Percentiles rank a stretch among this genome's conserved stretches.
Conservation (phyloP, 1,140 invertebrate genomes). For the Bombus consobrinus region DNA sequence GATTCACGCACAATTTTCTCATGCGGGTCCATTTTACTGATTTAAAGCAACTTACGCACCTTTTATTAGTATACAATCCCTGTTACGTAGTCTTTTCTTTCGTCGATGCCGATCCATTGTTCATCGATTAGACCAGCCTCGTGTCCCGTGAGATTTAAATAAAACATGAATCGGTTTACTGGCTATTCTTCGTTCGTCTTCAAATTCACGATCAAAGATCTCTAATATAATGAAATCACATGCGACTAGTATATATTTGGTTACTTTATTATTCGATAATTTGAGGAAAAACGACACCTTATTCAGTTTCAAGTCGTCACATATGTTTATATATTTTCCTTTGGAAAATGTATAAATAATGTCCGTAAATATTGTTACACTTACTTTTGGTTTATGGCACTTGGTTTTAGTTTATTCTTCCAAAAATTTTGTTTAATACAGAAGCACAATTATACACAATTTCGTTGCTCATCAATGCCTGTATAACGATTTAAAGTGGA, state of each 20-base stretch:
- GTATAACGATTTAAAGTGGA: constrained; percentile 64
- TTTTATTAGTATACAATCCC: constrained; percentile 61
- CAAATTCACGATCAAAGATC: not conserved
- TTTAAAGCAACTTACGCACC: constrained; percentile 37
- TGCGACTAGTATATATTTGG: too few relatives aligned
- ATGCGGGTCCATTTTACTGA: constrained; percentile 74
- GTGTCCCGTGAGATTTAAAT: not conserved
- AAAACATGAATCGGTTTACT: not conserved
- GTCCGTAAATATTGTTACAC: not conserved
- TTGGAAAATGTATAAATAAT: not conserved
- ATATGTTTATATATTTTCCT: constrained; percentile 12
- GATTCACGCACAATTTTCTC: constrained; percentile 66
- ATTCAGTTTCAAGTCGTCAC: not conserved
- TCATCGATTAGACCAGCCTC: constrained; percentile 9
- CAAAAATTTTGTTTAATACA: too few relatives aligned
- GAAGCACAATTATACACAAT: not conserved
- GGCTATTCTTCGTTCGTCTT: not conserved
- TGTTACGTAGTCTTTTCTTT: constrained; percentile 36
- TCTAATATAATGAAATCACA: not conserved
- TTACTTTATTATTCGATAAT: not conserved
- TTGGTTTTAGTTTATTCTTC: not conserved
- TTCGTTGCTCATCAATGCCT: constrained; percentile 52
- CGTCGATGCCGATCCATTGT: constrained; percentile 22
- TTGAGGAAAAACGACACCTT: not conserved
- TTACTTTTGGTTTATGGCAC: not conserved